These are phyloP conservation scores for Pterostichus madidus DNA, from an alignment of 2,888 invertebrate species.

Conservation along the genomic window DNA sequence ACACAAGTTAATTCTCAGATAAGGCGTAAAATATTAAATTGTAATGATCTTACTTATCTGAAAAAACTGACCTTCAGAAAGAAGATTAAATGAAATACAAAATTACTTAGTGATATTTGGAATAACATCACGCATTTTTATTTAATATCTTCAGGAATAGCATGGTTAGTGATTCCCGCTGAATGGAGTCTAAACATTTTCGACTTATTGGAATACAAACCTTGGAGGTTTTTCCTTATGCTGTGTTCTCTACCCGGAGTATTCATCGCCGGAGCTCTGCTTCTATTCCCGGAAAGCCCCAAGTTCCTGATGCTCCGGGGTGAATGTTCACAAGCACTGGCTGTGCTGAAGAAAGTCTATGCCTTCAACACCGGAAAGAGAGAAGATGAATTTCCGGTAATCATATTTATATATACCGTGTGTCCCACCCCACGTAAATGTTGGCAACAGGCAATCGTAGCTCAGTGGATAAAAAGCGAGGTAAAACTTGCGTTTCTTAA, in stretches of 20 bases:
- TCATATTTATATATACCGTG: too few relatives aligned
- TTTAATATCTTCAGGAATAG: constrained; percentile 11
- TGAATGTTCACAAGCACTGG: constrained; percentile 68
- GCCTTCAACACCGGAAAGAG: constrained; percentile 70
- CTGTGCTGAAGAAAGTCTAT: constrained; percentile 70
- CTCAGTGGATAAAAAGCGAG: too few relatives aligned
- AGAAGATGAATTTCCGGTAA: constrained; percentile 69
- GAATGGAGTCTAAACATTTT: constrained; percentile 54
- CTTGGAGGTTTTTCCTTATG: constrained; percentile 70
- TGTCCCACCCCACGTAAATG: too few relatives aligned
- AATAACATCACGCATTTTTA: neutral
- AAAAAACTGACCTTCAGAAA: too few relatives aligned
- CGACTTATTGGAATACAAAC: constrained; percentile 48
- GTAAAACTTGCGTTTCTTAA: too few relatives aligned
- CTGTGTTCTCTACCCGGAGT: constrained; percentile 69
- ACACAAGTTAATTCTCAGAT: too few relatives aligned
- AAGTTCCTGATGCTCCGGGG: constrained; percentile 70
- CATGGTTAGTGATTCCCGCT: constrained; percentile 63
- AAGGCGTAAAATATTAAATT: too few relatives aligned
- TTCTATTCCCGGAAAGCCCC: constrained; percentile 71
- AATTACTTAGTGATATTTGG: too few relatives aligned
- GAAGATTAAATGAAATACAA: too few relatives aligned
- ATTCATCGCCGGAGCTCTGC: constrained; percentile 68
- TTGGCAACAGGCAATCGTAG: too few relatives aligned
- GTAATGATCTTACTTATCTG: too few relatives aligned